A percentile compares a stretch with the other conserved stretches of the same genome.
Conservation (phyloP, 1,140 invertebrate genomes). For the Pseudomyrmex pallidus region DNA sequence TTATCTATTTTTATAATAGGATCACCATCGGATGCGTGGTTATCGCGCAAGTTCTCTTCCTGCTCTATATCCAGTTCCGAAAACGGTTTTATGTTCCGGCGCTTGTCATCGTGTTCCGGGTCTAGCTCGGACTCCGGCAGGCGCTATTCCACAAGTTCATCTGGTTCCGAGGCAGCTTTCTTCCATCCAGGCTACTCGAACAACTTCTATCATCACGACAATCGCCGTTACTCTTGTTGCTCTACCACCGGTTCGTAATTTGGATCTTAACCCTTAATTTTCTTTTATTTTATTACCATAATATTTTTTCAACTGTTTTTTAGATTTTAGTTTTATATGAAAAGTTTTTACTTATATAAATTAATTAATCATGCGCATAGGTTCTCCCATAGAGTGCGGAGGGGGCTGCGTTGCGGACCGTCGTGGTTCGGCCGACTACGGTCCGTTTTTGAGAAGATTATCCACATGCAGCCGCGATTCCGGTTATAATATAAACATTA, state of each 20-base stretch:
- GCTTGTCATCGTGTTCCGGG: conserved; percentile 80
- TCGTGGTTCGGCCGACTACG: conserved; percentile 80
- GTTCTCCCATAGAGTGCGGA: conserved; percentile 79
- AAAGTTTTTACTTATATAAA: neutral
- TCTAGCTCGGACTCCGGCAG: conserved; percentile 83
- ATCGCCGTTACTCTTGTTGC: conserved; percentile 81
- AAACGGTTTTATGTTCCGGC: conserved; percentile 79
- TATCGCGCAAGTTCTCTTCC: conserved; percentile 87
- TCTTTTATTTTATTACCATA: too few species aligned
- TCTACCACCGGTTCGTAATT: conserved; percentile 74
- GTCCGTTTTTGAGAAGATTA: conserved; percentile 83
- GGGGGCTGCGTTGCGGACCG: conserved; percentile 72
- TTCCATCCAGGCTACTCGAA: conserved; percentile 78
- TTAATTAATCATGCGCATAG: neutral
- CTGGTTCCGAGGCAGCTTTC: conserved; percentile 81
- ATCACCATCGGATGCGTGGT: conserved; percentile 86
- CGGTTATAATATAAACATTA: conserved; percentile 79
- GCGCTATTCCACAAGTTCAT: conserved; percentile 82
- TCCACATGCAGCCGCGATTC: conserved; percentile 85
- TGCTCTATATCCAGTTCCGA: conserved; percentile 86
- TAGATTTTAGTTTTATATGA: too few species aligned
- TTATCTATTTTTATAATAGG: conserved; percentile 60
- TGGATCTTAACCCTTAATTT: neutral
- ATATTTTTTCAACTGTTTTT: too few species aligned
- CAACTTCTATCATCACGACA: conserved; percentile 77